Evolutionary conservation across 1,140 invertebrate species (phyloP).

Genomic region (Brachionus koreanus): DNA sequence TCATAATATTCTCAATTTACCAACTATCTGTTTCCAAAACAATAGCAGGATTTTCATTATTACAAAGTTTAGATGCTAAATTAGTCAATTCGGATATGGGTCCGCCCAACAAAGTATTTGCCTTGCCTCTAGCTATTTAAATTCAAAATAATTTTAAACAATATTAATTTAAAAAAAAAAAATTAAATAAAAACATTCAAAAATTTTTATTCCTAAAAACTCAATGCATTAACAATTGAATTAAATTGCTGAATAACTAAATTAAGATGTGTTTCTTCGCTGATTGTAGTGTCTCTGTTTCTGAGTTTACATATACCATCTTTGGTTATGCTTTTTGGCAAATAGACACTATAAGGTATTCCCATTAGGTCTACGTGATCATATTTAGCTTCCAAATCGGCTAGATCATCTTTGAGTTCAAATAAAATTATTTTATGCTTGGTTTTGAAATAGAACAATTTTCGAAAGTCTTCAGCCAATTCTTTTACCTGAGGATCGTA

Average conservation of each 20-base stretch:
- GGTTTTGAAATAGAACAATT: constrained; percentile 3
- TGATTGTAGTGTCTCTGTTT: constrained; percentile 16
- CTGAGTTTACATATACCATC: constrained; percentile 14
- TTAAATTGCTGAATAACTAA: background rate
- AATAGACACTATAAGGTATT: constrained; percentile 39
- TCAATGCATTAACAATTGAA: background rate
- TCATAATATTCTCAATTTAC: background rate
- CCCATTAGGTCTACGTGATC: constrained; percentile 19
- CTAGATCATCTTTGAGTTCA: background rate
- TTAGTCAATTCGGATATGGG: constrained; percentile 18
- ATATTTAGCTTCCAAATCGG: background rate
- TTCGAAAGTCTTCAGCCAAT: constrained; percentile 1
- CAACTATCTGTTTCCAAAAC: constrained; percentile 43
- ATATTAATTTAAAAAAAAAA: background rate
- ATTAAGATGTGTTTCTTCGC: constrained; percentile 33
- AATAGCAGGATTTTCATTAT: constrained; percentile 20
- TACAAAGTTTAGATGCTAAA: constrained; percentile 37
- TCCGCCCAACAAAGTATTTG: constrained; percentile 20
- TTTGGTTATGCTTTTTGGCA: background rate
- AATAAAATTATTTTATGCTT: background rate
- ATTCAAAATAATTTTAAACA: background rate
- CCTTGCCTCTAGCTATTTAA: constrained; percentile 36
- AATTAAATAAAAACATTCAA: constrained; percentile 24
- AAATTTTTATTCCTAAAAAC: constrained; percentile 9
- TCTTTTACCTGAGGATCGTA: background rate